A percentile compares a stretch with the other conserved stretches of the same genome.
These are phyloP conservation scores for Ardeotis arabs DNA, from an alignment of 2,113 vertebrate genomes.

Conservation along the genomic window DNA sequence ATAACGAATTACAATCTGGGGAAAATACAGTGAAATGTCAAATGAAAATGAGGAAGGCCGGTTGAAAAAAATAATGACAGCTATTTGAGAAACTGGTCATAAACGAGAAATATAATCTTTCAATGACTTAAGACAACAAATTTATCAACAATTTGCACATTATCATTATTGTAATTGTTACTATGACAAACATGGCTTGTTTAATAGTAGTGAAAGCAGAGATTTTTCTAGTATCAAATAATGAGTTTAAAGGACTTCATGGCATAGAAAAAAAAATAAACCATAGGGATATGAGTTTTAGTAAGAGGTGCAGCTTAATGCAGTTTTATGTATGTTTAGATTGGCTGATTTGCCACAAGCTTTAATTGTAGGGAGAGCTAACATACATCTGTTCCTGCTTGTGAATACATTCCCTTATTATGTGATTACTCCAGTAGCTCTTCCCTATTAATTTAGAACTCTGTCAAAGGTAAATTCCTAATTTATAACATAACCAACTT, in stretches of 20 bases:
- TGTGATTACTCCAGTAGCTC: neutral
- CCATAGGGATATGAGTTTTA: accelerated
- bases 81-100: neutral
- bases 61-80: neutral
- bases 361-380: neutral
- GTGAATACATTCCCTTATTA: neutral
- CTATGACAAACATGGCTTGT: neutral
- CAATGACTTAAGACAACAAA: neutral
- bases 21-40: neutral
- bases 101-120: neutral
- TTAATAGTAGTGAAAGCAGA: neutral
- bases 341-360: neutral
- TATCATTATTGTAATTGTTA: neutral
- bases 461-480: neutral
- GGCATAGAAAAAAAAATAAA: neutral
- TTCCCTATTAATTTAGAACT: neutral
- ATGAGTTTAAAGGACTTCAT: neutral
- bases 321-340: neutral
- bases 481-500: neutral
- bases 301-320: neutral
- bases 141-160: neutral
- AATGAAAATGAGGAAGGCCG: neutral
- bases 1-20: neutral
- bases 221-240: neutral
- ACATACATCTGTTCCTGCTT: neutral